phyloP scores from a whole-genome alignment of 2,113 vertebrate species.

The Apeltes quadracus region DNA sequence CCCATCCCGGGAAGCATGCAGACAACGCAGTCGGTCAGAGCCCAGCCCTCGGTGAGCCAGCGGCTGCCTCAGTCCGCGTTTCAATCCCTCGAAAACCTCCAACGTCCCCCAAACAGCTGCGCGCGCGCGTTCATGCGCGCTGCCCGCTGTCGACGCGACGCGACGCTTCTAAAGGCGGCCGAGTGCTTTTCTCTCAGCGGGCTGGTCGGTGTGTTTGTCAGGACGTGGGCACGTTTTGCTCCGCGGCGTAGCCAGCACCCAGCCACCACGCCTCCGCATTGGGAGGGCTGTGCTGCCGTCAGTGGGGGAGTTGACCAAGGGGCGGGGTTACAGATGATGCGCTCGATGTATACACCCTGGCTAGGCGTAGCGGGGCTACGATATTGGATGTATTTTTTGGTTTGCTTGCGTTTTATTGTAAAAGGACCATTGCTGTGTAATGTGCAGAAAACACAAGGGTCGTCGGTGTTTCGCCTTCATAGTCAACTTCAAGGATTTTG shows the following conservation, averaged over 20 bases:
- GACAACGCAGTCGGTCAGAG: constrained; percentile 22
- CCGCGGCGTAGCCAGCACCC: constrained; percentile 43
- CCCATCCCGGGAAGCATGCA: constrained; percentile 33
- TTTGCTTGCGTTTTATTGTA: neutral
- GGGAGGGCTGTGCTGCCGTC: constrained; percentile 64
- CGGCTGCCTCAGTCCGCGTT: constrained; percentile 34
- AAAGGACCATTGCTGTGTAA: neutral
- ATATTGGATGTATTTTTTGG: neutral
- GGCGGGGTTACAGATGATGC: constrained; percentile 49
- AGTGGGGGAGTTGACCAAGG: constrained; percentile 58
- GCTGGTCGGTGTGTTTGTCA: constrained; percentile 15
- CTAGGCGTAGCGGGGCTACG: no score
- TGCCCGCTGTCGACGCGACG: neutral
- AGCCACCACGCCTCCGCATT: constrained; percentile 55
- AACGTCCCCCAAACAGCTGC: constrained; percentile 3
- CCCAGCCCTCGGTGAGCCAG: constrained; percentile 13
- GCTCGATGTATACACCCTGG: constrained; percentile 21
- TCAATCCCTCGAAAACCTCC: constrained; percentile 32
- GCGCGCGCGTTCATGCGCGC: constrained; percentile 1
- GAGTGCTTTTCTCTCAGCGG: neutral
- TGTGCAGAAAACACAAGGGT: neutral
- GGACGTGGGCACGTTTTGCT: constrained; percentile 47
- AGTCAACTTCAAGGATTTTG: neutral
- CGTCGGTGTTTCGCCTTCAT: neutral
- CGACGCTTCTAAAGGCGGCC: neutral